Evolutionary conservation across 2,113 vertebrate genomes (phyloP).

Genomic region (Haliaeetus leucogaster): DNA sequence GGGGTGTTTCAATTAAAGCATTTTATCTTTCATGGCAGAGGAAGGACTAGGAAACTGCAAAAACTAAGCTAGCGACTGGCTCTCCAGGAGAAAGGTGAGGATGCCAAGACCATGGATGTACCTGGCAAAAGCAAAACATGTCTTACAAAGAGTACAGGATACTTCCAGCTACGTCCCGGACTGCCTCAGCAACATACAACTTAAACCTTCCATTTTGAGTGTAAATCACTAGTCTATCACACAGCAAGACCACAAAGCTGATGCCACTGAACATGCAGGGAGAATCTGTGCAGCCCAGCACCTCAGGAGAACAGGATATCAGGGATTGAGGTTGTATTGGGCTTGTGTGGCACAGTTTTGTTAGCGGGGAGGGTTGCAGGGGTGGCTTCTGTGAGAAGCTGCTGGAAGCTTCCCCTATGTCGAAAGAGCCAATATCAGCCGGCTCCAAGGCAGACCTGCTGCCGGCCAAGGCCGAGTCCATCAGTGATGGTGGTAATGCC

Average conservation of each 20-base stretch:
- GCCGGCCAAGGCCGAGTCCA: too few relatives aligned
- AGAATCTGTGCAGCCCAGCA: neutral
- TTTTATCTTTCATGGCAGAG: neutral
- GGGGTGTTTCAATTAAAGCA: neutral
- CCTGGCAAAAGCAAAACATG: neutral
- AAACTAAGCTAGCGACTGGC: neutral
- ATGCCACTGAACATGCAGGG: too few relatives aligned
- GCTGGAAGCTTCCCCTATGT: too few relatives aligned
- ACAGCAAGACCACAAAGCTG: neutral
- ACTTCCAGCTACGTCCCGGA: neutral
- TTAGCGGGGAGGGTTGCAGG: too few relatives aligned
- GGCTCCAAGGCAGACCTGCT: fast-evolving
- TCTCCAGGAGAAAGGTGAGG: neutral
- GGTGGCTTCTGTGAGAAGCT: too few relatives aligned
- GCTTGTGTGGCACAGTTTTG: too few relatives aligned
- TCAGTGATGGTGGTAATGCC: too few relatives aligned
- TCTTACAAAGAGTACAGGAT: neutral
- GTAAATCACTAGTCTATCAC: neutral
- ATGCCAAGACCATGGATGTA: fast-evolving
- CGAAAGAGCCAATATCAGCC: too few relatives aligned
- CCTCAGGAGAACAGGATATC: neutral
- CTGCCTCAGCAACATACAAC: neutral
- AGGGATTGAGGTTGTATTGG: neutral
- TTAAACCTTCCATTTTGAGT: neutral
- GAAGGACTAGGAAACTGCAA: neutral